These are phyloP conservation scores for Plutella xylostella DNA, from an alignment of 2,888 invertebrate genomes.

Conservation along the genomic window DNA sequence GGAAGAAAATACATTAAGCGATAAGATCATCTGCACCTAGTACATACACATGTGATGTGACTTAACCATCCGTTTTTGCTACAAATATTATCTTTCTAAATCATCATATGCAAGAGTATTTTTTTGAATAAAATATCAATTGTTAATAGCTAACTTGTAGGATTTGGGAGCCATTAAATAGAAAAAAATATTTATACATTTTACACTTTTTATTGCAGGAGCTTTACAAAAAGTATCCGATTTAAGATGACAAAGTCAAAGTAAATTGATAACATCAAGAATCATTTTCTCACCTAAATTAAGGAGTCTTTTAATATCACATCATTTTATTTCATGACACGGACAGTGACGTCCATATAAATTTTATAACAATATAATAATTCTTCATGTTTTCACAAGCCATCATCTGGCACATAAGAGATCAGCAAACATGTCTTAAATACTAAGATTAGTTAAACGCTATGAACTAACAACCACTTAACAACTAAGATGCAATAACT, in stretches of 20 bases:
- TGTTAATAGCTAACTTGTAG: background rate
- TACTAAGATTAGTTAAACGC: constrained; percentile 50
- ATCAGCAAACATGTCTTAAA: constrained; percentile 59
- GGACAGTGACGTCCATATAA: constrained; percentile 67
- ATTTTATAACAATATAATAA: constrained; percentile 60
- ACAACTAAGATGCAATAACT: constrained; percentile 50
- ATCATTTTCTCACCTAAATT: constrained; percentile 54
- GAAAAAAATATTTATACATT: constrained; percentile 13
- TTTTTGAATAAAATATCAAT: too few species aligned
- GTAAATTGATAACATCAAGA: constrained; percentile 65
- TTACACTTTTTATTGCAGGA: constrained; percentile 55
- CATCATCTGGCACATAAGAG: constrained; percentile 59
- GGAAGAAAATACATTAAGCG: too few species aligned
- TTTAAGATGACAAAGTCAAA: constrained; percentile 64
- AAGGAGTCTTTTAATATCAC: constrained; percentile 67
- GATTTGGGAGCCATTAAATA: background rate
- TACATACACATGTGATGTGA: too few species aligned
- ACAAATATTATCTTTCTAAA: too few species aligned
- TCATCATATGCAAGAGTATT: too few species aligned
- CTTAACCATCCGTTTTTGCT: too few species aligned
- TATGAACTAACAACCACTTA: constrained; percentile 54
- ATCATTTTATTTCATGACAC: constrained; percentile 60
- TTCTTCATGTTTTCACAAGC: constrained; percentile 68
- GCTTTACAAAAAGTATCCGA: constrained; percentile 62
- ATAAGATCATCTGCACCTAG: too few species aligned